Evolutionary conservation across 2,797 vertebrate species (phyloP), one percentile per base, ranked within the genome.

Genomic region (Brachyalestes nurse): DNA sequence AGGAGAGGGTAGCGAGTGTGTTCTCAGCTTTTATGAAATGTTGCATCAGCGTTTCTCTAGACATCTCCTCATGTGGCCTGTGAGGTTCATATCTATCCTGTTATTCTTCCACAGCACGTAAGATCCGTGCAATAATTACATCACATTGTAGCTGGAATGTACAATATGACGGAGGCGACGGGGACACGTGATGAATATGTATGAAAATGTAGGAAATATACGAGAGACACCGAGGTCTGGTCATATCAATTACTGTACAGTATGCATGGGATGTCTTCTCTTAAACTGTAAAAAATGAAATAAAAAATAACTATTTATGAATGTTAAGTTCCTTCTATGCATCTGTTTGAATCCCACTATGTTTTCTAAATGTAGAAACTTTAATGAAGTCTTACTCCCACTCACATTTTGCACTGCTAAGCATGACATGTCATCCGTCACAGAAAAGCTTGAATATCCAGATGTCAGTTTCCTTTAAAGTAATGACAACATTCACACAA

Each of bases 1-100:
- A 73, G 40, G 42, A 34, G n/a, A 57, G 72, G 77, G 78, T 40
- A 70, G 42, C 64, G 6, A 42, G 25, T 66, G 70, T 78, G 53
- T 76, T 76, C 64, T 61, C 65, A 47, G 53, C 51, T 42, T 58
- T 81, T 60, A 75, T 81, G 78, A 65, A 66, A 72, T 79, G 73
- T 83, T 83, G 73, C 77, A 86, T 81, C 76, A 83, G 76, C 83
- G 61, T 23, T 38, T 69, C 53, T 74, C 23, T 19, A 28, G 13
- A 19, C 34, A 2, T 80, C 75, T 75, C 49, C 67, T 81, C 38
- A 28, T 64, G 58, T n/a, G 28, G 51, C 42, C 38, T 71, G 23
- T 28, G 28, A 65, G 62, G 28, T 40, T 40, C 13, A 17, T 17
- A 57, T 9, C 62, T 67, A 16, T 55, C 19, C 34, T 75, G 60